Conservation (phyloP, 1,140 invertebrate species). For the Lasaia peninsularis region DNA sequence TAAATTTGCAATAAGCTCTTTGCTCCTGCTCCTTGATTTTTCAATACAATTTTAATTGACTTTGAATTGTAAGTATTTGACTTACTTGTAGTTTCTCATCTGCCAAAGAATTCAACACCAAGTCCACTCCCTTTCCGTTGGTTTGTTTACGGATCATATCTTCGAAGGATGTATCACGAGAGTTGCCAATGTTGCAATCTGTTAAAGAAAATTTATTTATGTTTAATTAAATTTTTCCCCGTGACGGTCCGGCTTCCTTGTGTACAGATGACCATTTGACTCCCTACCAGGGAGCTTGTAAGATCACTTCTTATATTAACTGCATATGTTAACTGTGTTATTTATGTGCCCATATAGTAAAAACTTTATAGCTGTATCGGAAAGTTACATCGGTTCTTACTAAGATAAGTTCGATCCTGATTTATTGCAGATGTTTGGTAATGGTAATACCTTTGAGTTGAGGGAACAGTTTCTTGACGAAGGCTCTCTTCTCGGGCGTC, state of each 20-base stretch:
- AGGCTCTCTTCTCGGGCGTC: conserved; percentile 85
- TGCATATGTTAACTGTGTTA: no score
- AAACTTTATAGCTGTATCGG: no score
- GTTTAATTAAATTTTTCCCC: no score
- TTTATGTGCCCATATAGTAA: no score
- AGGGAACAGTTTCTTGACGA: conserved; percentile 86
- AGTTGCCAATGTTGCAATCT: conserved; percentile 77
- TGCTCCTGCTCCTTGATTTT: not conserved
- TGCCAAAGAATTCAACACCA: conserved; percentile 83
- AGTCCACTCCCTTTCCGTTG: conserved; percentile 81
- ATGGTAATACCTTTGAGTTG: conserved; percentile 71
- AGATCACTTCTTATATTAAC: no score
- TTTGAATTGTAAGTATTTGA: conserved; percentile 66
- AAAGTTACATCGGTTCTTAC: no score
- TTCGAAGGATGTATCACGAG: conserved; percentile 81
- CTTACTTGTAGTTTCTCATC: conserved; percentile 80
- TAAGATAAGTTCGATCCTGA: no score
- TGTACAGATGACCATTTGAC: no score
- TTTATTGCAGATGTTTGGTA: no score
- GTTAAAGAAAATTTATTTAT: not conserved
- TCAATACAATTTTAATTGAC: not conserved
- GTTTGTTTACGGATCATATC: conserved; percentile 78
- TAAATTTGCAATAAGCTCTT: not conserved
- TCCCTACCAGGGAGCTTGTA: no score
- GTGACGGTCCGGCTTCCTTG: no score